These are phyloP conservation scores for Gambelia wislizenii DNA, from an alignment of 2,797 vertebrate genomes.

Conservation along the genomic window DNA sequence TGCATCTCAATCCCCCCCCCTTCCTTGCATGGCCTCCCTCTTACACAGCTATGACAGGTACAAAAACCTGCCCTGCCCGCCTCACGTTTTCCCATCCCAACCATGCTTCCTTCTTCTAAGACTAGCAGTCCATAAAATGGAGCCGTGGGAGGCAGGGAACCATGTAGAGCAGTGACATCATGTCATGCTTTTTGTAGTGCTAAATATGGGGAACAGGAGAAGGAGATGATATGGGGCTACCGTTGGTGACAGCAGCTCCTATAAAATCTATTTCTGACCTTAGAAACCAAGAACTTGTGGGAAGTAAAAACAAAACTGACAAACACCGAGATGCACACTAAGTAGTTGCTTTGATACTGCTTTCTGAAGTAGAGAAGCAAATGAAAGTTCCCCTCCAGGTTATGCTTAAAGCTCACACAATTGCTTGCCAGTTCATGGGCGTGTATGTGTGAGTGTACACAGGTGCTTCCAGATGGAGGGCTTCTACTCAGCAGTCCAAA, in stretches of 20 bases:
- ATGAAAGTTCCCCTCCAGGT: background rate
- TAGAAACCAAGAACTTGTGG: constrained; percentile 1
- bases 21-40: background rate
- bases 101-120: background rate
- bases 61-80: background rate
- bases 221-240: background rate
- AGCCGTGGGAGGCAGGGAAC: background rate
- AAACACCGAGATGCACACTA: background rate
- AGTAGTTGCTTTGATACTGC: background rate
- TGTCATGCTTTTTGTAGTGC: background rate
- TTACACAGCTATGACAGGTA: background rate
- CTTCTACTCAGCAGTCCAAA: background rate
- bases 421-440: background rate
- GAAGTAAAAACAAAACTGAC: background rate
- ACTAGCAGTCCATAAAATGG: background rate
- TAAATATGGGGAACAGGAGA: background rate
- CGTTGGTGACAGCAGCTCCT: background rate
- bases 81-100: background rate
- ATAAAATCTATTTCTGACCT: background rate
- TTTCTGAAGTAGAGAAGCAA: background rate
- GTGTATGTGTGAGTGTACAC: no score
- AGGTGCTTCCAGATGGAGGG: no score
- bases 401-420: background rate
- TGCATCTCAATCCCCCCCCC: background rate
- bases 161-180: background rate